Base-by-base conservation (phyloP, 2,797 vertebrate species). In the Helostoma temminkii region DNA sequence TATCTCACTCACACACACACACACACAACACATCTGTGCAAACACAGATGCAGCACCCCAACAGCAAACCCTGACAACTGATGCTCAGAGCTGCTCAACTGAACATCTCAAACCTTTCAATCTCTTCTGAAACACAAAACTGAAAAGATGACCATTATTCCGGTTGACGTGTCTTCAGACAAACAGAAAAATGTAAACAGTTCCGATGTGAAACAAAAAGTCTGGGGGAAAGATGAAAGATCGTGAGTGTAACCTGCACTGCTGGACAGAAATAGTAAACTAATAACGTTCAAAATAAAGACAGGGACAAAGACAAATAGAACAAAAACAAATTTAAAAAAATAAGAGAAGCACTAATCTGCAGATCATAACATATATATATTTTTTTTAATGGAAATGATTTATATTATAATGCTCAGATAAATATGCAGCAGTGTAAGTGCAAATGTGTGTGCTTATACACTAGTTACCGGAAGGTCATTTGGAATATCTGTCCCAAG, bases 401-500 rank as follows among this genome's bases (percentile, higher is more conserved):
- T 21, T 19, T 37, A 3, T n/a, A 32, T n/a, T 15, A 5, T 11
- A 0, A 39, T 61, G 14, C 5, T 37, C 14, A 5, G 4, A 3
- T 37, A 37, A 12, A 4, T 16, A 14, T 15, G 30, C 6, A 32
- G 26, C n/a, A 32, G 52, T 81, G 61, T 39, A n/a, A 22, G 64
- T 81, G 72, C 68, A 12, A 37, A 52, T 47, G 59, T 25, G 50
- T 74, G 64, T 43, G 52, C 7, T 62, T 82, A 73, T 34, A 46
- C 32, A 52, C 25, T 66, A 78, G 60, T 90, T 95, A 99, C 98
- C 98, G 93, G 93, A 99, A 99, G 24, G 95, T 98, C 97, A 99
- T 98, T 89, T 98, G 97, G 93, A 99, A 99, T 81, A 99, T 96
- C 88, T 97, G 96, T 30, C 97, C 97, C 87, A 97, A 95, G 92